Percentiles rank a stretch among this genome's conserved stretches.
Conservation (phyloP, 2,113 vertebrate species). For the Dicrurus megarhynchus region DNA sequence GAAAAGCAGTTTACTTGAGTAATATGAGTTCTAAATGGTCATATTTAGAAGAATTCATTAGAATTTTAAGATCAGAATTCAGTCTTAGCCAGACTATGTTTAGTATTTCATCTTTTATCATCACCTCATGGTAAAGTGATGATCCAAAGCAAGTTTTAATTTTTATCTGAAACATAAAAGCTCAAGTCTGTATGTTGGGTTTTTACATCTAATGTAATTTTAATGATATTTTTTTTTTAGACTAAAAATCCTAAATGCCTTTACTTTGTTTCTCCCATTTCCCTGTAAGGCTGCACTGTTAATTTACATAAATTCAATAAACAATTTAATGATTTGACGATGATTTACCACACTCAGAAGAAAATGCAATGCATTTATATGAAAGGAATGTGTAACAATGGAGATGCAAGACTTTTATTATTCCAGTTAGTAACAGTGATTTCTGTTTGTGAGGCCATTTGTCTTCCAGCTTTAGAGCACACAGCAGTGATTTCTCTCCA, state of each 20-base stretch:
- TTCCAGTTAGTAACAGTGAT: conserved; percentile 25
- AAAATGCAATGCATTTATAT: background rate
- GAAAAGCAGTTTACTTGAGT: background rate
- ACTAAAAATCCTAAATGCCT: background rate
- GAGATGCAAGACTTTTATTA: conserved; percentile 7
- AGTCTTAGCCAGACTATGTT: background rate
- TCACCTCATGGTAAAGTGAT: background rate
- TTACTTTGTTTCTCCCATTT: background rate
- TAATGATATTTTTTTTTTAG: background rate
- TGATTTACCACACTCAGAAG: background rate
- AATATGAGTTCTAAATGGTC: background rate
- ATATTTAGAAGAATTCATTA: background rate
- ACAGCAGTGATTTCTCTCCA: conserved; percentile 18
- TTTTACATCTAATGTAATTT: background rate
- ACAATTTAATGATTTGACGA: background rate
- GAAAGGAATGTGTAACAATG: background rate
- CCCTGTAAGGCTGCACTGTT: background rate
- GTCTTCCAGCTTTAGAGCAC: conserved; percentile 45
- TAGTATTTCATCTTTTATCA: background rate
- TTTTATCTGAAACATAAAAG: background rate
- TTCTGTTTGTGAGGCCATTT: conserved; percentile 48
- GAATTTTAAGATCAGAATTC: background rate
- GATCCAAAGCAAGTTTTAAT: background rate
- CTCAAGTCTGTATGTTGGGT: background rate
- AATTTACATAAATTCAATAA: background rate